Evolutionary conservation across 2,888 invertebrate species (phyloP).

Genomic region (Lepidochitona cinerea): DNA sequence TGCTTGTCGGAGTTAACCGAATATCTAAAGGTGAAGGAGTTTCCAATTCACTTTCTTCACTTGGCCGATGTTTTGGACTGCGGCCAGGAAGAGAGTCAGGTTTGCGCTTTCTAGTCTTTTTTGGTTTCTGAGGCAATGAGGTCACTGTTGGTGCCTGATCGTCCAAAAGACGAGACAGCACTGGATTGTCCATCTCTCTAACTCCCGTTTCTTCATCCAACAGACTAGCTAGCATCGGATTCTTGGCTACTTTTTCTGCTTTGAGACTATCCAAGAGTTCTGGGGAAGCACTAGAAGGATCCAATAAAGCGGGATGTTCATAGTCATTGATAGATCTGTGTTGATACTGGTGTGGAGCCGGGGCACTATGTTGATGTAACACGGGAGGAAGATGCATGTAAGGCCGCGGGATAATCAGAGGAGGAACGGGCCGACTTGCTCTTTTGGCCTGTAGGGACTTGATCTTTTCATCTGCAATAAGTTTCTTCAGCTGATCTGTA

Average conservation of each 20-base stretch:
- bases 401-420: background rate
- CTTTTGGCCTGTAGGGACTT: background rate
- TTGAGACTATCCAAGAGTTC: conserved; percentile 12
- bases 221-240: conserved; percentile 63
- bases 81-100: conserved; percentile 55
- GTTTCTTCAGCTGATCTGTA: conserved; percentile 49
- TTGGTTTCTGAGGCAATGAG: conserved; percentile 19
- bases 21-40: background rate
- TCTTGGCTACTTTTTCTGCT: conserved; percentile 45
- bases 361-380: conserved; percentile 2
- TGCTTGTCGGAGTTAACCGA: background rate
- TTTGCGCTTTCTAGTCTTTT: conserved; percentile 50
- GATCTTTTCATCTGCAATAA: conserved; percentile 31
- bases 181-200: conserved; percentile 49
- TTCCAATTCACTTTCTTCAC: conserved; percentile 38
- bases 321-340: background rate
- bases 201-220: conserved; percentile 58
- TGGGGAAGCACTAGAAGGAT: conserved; percentile 11
- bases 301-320: conserved; percentile 9
- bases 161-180: conserved; percentile 63
- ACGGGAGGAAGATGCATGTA: background rate
- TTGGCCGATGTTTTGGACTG: conserved; percentile 66
- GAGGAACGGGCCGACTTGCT: background rate
- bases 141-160: conserved; percentile 38
- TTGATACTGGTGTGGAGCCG: background rate